phyloP scores from a whole-genome alignment of 2,113 vertebrate species.

The Chrysemys picta region DNA sequence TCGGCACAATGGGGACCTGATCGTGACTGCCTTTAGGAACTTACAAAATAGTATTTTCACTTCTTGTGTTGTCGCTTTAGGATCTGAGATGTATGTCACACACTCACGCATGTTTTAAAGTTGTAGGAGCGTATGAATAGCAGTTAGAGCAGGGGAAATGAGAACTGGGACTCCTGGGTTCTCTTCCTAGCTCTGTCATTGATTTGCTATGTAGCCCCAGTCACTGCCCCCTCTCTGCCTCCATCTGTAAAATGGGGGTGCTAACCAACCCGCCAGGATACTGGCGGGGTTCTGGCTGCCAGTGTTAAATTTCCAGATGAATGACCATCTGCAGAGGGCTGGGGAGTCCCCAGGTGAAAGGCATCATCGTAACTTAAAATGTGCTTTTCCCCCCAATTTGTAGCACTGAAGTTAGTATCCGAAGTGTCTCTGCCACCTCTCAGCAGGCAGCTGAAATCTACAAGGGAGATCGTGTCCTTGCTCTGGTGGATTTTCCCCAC shows the following conservation, averaged over 20 bases:
- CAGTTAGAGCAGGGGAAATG: background rate
- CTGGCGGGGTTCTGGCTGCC: background rate
- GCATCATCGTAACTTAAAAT: conserved; percentile 12
- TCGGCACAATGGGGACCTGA: background rate
- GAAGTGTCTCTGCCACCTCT: background rate
- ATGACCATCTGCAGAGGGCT: background rate
- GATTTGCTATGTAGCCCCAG: background rate
- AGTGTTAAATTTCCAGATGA: background rate
- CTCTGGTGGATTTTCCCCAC: background rate
- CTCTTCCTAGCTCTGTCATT: background rate
- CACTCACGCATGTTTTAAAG: background rate
- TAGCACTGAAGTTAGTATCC: conserved; percentile 9
- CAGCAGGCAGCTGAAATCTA: background rate
- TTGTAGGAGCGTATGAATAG: background rate
- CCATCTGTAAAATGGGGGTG: background rate
- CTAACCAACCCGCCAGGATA: background rate
- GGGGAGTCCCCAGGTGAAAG: conserved; percentile 32
- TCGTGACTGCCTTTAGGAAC: background rate
- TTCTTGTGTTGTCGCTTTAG: background rate
- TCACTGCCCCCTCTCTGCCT: background rate
- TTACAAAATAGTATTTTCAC: background rate
- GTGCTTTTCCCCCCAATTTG: background rate
- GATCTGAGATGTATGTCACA: background rate
- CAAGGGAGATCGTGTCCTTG: background rate
- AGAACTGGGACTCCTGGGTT: background rate